Base-by-base conservation (phyloP, 2,797 vertebrate species). In the Selene dorsalis region DNA sequence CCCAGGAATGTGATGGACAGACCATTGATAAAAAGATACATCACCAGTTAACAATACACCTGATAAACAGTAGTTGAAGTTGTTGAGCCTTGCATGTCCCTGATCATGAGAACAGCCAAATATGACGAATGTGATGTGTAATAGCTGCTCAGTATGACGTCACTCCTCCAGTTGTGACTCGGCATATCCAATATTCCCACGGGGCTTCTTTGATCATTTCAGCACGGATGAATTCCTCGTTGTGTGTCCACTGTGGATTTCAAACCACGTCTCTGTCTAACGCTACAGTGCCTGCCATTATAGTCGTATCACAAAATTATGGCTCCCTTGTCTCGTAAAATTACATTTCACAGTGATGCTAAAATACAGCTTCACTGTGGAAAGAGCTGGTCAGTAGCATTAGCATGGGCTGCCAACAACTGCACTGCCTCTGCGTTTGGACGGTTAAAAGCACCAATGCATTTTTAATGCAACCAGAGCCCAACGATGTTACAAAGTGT, bases 381-480 rank as follows among this genome's bases (percentile, higher is more conserved):
- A 75, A 62, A 70, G 64, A 53, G 39, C 2, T 73, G 18, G 48
- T 71, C 50, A 30, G 61, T 65, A 73, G 60, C 11, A 64, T 85
- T n/a, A 65, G 53, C 52, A 41, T 35, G 10, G 45, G 63, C 68
- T 82, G 52, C 82, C 35, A 50, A 80, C 47, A 82, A 80, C 79
- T 77, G 64, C 57, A 4, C 64, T 76, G 69, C 57, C 50, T 88
- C 79, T 69, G 58, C 45, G 48, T 30, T 70, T 70, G 39, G 50
- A 28, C 30, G 45, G 28, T 43, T 53, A 58, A 32, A 66, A 62
- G 38, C 20, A 53, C 14, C 38, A 4, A 60, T 89, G 76, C 64
- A 84, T 89, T 87, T 86, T 89, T 90, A 73, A 88, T 80, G 22
- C 32, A 77, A 24, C 56, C 68, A 63, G 43, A 61, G 45, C 24